A percentile compares a stretch with the other conserved stretches of the same genome.
Evolutionary conservation across 2,888 invertebrate genomes (phyloP).

Genomic region (Limenitis camilla): DNA sequence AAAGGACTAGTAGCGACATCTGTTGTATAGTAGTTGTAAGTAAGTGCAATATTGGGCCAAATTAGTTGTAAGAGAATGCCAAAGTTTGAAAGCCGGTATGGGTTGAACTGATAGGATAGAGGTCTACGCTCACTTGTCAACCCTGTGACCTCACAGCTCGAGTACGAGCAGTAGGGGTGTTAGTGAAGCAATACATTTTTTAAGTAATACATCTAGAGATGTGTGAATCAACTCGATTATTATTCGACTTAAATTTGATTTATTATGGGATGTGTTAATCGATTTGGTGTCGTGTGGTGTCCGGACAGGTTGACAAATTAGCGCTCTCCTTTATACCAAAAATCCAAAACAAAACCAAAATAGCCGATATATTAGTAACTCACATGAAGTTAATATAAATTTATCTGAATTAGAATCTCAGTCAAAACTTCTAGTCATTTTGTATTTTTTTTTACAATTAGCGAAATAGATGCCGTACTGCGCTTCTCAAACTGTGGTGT

Average conservation of each 20-base stretch:
- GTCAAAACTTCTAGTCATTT: conserved; percentile 3
- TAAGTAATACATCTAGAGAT: no score
- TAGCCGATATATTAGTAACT: not conserved
- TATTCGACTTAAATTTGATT: no score
- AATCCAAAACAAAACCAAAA: not conserved
- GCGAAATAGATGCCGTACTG: conserved; percentile 10
- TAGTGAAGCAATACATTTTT: no score
- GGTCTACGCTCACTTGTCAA: no score
- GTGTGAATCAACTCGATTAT: no score
- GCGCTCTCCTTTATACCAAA: not conserved
- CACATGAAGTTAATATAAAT: conserved; percentile 2
- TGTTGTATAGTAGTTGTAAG: not conserved
- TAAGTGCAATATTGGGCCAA: conserved; percentile 22
- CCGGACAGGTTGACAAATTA: no score
- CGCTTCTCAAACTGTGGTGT: conserved; percentile 41
- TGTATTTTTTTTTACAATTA: conserved; percentile 21
- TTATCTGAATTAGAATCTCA: conserved; percentile 23
- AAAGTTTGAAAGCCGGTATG: conserved; percentile 18
- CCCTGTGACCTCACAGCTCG: no score
- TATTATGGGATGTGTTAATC: no score
- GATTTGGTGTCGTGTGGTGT: no score
- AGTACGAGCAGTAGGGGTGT: no score
- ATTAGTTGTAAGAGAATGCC: conserved; percentile 8
- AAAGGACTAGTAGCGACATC: not conserved
- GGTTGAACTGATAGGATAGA: not conserved